phyloP scores from a whole-genome alignment of 1,140 invertebrate genomes.

The Drosophila ercepeae region DNA sequence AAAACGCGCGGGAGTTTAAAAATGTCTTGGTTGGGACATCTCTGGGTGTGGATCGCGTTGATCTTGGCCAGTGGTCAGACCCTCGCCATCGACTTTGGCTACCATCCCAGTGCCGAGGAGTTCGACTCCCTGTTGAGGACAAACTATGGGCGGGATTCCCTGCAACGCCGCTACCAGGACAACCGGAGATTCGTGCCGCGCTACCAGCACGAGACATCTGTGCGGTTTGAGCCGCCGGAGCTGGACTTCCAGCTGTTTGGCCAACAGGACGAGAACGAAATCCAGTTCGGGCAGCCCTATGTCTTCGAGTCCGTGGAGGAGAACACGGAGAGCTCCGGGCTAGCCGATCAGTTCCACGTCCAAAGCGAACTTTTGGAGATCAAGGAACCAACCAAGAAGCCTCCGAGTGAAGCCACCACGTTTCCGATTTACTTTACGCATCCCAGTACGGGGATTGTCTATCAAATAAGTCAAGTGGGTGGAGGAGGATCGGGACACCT shows the following conservation, averaged over 20 bases:
- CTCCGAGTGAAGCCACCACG: background rate
- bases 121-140: conserved; percentile 71
- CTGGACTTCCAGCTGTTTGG: conserved; percentile 59
- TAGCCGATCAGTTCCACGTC: conserved; percentile 40
- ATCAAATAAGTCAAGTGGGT: conserved; percentile 72
- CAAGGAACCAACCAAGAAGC: conserved; percentile 7
- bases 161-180: conserved; percentile 39
- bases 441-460: conserved; percentile 75
- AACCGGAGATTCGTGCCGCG: conserved; percentile 50
- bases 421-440: conserved; percentile 80
- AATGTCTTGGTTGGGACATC: conserved; percentile 17
- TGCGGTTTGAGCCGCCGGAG: conserved; percentile 34
- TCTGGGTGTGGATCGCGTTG: conserved; percentile 25
- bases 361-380: conserved; percentile 58
- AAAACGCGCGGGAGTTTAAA: background rate
- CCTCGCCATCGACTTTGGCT: conserved; percentile 68
- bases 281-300: conserved; percentile 35
- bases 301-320: conserved; percentile 57
- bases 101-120: conserved; percentile 81
- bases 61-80: conserved; percentile 18
- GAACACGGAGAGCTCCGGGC: background rate
- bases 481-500: background rate
- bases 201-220: conserved; percentile 23
- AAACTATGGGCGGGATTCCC: conserved; percentile 66
- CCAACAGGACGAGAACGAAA: conserved; percentile 21